Conservation (phyloP, 2,797 vertebrate species). For the Cossypha polioptera region DNA sequence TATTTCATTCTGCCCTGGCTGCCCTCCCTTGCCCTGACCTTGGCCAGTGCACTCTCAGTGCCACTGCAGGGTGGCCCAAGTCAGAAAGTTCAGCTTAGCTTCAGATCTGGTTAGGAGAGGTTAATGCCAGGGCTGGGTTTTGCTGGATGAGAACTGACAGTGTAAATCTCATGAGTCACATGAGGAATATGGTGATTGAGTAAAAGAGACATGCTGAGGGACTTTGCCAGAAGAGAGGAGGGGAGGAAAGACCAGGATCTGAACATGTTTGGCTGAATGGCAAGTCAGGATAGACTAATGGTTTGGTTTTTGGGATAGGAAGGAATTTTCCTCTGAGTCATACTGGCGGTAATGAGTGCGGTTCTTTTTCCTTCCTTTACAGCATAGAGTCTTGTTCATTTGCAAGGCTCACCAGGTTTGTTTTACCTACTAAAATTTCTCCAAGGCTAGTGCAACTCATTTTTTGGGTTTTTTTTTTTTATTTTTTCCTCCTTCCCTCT, state of each 20-base stretch:
- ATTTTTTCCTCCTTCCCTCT: not conserved
- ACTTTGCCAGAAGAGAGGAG: not conserved
- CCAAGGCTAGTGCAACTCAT: not conserved
- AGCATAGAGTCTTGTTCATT: not conserved
- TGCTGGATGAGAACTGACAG: not conserved
- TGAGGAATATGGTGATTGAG: not conserved
- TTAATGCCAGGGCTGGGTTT: not conserved
- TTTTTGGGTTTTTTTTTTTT: not conserved
- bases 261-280: not conserved
- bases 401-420: not conserved
- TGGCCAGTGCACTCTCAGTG: not conserved
- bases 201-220: not conserved
- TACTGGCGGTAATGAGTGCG: not conserved
- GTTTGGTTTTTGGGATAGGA: not conserved
- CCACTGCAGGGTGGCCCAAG: too few relatives aligned
- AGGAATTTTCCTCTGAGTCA: constrained; percentile 52
- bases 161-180: not conserved
- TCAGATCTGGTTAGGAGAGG: not conserved
- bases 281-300: not conserved
- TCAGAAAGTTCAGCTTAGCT: not conserved
- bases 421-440: not conserved
- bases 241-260: not conserved
- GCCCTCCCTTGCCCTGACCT: not conserved
- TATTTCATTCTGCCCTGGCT: not conserved
- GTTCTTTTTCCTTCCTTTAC: not conserved